These are phyloP conservation scores for Tiliqua scincoides DNA, from an alignment of 2,113 vertebrate species.

Conservation along the genomic window DNA sequence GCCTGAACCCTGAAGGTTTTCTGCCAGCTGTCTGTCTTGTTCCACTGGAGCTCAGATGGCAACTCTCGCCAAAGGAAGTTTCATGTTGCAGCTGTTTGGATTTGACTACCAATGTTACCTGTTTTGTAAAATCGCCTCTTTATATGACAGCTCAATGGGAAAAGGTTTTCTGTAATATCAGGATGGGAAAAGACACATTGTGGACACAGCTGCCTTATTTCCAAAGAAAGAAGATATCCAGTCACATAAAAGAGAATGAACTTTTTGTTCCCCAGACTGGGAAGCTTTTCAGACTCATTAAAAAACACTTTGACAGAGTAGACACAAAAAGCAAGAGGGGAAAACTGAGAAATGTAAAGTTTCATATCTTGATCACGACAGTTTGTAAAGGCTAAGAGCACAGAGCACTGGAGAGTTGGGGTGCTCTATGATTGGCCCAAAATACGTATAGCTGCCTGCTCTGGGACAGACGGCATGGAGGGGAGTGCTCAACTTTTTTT, in stretches of 20 bases:
- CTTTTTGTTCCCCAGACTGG: background rate
- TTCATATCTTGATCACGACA: background rate
- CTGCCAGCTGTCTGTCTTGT: background rate
- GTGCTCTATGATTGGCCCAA: background rate
- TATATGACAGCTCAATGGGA: background rate
- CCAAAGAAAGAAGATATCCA: background rate
- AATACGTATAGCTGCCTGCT: background rate
- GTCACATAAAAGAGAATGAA: background rate
- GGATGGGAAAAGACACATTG: background rate
- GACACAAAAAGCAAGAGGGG: background rate
- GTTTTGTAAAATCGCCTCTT: background rate
- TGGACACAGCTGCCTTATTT: background rate
- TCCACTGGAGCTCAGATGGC: background rate
- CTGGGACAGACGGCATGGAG: too few relatives aligned
- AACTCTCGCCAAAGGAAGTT: background rate
- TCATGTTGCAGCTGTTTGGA: background rate
- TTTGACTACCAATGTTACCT: background rate
- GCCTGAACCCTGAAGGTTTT: background rate
- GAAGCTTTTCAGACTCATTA: background rate
- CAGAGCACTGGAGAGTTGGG: background rate
- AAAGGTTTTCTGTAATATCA: background rate
- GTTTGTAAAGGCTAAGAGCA: background rate
- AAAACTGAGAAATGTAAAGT: background rate
- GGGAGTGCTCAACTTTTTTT: too few relatives aligned
- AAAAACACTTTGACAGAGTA: background rate